Conservation (phyloP, 1,140 invertebrate species). For the Achatina immaculata region DNA sequence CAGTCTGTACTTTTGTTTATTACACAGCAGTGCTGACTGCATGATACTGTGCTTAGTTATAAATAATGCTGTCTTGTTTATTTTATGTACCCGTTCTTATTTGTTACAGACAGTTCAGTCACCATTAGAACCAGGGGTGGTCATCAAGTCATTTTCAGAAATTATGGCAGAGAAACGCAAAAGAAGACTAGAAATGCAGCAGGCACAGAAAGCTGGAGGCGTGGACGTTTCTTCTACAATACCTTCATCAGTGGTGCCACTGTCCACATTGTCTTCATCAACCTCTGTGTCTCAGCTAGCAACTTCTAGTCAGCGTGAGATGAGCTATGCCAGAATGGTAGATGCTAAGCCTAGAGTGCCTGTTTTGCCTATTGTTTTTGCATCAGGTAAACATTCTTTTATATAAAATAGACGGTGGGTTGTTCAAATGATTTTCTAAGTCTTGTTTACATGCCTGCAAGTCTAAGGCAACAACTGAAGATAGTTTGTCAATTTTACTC, state of each 20-base stretch:
- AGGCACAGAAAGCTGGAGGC: conserved; percentile 15
- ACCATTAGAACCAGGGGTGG: neutral
- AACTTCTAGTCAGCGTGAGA: neutral
- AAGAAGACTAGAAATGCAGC: conserved; percentile 33
- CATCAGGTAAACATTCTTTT: neutral
- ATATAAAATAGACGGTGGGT: no score
- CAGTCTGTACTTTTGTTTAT: no score
- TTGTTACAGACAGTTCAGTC: neutral
- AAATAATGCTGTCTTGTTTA: no score
- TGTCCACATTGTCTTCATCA: neutral
- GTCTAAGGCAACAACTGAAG: no score
- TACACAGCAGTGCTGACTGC: no score
- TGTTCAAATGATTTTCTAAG: no score
- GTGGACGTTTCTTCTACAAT: neutral
- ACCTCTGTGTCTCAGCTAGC: neutral
- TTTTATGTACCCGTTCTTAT: no score
- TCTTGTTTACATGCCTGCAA: no score
- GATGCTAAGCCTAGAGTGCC: conserved; percentile 9
- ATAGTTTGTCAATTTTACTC: no score
- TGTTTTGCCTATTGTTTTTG: conserved; percentile 15
- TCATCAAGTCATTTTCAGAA: conserved; percentile 40
- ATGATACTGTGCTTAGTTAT: no score
- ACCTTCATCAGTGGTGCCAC: neutral
- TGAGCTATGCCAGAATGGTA: neutral
- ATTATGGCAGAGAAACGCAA: conserved; percentile 34